Percentiles rank a stretch among this genome's conserved stretches.
These are phyloP conservation scores for Ptilodon capucinus DNA, from an alignment of 2,888 invertebrate genomes.

Conservation along the genomic window DNA sequence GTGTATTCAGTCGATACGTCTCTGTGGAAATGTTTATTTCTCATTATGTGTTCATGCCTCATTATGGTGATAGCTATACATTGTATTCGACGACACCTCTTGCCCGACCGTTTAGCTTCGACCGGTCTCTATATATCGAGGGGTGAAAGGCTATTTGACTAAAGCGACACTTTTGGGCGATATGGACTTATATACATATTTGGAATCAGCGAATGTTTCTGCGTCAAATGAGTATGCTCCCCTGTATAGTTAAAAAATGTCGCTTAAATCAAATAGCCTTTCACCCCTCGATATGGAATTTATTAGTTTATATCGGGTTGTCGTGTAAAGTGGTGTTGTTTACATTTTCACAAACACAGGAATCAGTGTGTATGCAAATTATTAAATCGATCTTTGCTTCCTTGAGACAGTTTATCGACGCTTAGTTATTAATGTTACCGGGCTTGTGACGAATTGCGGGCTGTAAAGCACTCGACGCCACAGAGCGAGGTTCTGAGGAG, in stretches of 20 bases:
- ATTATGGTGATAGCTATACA: not conserved
- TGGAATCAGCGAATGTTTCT: too few species aligned
- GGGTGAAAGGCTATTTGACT: too few species aligned
- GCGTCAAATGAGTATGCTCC: too few species aligned
- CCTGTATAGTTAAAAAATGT: too few species aligned
- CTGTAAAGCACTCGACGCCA: constrained; percentile 11
- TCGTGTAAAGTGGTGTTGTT: constrained; percentile 2
- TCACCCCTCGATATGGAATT: too few species aligned
- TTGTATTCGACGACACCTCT: not conserved
- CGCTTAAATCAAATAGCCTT: too few species aligned
- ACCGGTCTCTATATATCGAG: not conserved
- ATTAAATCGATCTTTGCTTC: constrained; percentile 2
- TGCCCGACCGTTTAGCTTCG: not conserved
- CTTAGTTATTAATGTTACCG: constrained; percentile 17
- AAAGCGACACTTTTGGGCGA: too few species aligned
- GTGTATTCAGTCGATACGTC: constrained; percentile 3
- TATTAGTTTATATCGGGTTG: not conserved
- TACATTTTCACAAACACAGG: constrained; percentile 33
- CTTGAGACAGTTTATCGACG: constrained; percentile 2
- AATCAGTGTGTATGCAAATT: constrained; percentile 35
- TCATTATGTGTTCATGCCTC: not conserved
- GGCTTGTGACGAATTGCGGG: constrained; percentile 19
- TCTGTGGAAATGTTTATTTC: not conserved
- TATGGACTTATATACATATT: too few species aligned
- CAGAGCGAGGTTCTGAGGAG: constrained; percentile 41